Base-by-base conservation (phyloP, 2,113 vertebrate species). In the Strix uralensis region DNA sequence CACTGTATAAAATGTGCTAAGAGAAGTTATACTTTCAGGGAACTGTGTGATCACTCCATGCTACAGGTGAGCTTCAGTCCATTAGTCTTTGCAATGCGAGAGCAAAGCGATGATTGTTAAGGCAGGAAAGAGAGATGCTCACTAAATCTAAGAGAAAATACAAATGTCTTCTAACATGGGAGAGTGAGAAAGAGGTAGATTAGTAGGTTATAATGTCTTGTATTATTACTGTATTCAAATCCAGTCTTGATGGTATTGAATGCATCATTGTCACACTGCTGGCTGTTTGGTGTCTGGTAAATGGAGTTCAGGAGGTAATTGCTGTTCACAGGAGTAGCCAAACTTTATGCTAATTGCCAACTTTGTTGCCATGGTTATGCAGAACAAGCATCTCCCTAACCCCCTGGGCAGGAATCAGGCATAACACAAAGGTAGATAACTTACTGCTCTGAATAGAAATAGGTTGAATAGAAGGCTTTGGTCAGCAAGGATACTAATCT, bases 301-400 rank as follows among this genome's bases (percentile, higher is more conserved):
- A 84, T 58, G 20, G 52, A 72, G n/a, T 81, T 86, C 59, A 51
- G 34, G 16, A 82, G 29, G 44, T 88, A 94, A 92, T 72, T 88
- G 52, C 73, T 87, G 40, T 70, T 75, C 72, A 9, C 49, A 55
- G 49, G 15, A 94, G 54, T 13, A 79, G 34, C 63, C 91, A 79
- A 92, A 94, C 65, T 91, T 59, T 62, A 77, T 92, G 74, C 66
- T 85, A 89, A 77, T 87, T 75, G 77, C 81, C 83, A 82, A 32
- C 38, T 87, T 92, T 55, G 86, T 92, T 89, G 86, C 77, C 49
- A 66, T 92, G 86, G 92, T 74, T 95, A 34, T 85, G 44, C 66
- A 94, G 91, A 94, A 82, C 66, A 89, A 95, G 67, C 58, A 72
- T 57, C 21, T 89, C 52, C 51, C 58, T 82, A 42, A 63, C 40